Evolutionary conservation across 2,797 vertebrate genomes (phyloP).

Genomic region (Yasuhikotakia modesta): DNA sequence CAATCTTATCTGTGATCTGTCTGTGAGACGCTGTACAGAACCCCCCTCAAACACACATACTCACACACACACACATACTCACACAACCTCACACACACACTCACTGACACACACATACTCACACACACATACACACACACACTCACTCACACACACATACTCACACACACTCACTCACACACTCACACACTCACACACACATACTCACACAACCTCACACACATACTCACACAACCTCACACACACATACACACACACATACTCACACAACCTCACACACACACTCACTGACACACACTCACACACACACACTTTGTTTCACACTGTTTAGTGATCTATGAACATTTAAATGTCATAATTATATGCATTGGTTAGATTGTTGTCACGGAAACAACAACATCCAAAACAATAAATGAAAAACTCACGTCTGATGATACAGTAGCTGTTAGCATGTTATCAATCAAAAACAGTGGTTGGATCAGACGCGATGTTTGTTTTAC

Average conservation of each 20-base stretch:
- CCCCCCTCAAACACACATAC: too few species aligned
- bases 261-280: too few species aligned
- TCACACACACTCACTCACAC: too few species aligned
- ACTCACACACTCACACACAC: too few species aligned
- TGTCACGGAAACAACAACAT: background rate
- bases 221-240: too few species aligned
- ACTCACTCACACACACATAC: too few species aligned
- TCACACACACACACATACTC: too few species aligned
- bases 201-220: too few species aligned
- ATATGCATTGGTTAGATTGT: background rate
- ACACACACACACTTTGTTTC: background rate
- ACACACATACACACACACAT: too few species aligned
- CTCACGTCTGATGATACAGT: background rate
- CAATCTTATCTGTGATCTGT: slow-evolving; percentile 50
- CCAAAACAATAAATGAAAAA: background rate
- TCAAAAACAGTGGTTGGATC: background rate
- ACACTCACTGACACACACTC: background rate
- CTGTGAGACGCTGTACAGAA: slow-evolving; percentile 51
- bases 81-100: too few species aligned
- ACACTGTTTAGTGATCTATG: background rate
- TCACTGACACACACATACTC: too few species aligned
- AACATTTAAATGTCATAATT: background rate
- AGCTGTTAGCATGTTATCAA: background rate
- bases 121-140: too few species aligned
- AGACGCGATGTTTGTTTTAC: background rate